Evolutionary conservation across 2,888 invertebrate genomes (phyloP), one percentile per base, ranked within the genome.

Genomic region (Colostygia pectinataria): DNA sequence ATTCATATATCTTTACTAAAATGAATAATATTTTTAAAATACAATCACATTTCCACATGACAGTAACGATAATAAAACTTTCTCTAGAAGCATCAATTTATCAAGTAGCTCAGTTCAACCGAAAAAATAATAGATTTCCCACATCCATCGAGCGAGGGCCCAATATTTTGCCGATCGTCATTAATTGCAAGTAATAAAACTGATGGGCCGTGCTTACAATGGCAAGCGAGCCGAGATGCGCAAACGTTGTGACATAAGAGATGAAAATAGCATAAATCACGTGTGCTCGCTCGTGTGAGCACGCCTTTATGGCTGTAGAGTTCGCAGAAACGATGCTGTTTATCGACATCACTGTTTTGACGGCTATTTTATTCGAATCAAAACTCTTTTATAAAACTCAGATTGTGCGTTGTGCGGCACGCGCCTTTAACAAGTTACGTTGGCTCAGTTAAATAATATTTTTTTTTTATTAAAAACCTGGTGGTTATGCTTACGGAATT

Each of bases 171-270:
- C 63, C 72, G 70, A 81, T 78, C 72, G 57, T 63, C 74, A 83
- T 83, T 83, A 82, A 85, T 83, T 79, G 80, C 68, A 65, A 71
- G 76, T 76, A 80, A 78, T 83, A 77, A 84, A 82, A 74, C 68
- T 76, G 78, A 83, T 81, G 84, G 75, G 71, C 64, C 83, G 66
- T 77, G 58, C 42, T 36, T 39, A 71, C 72, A 75, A 76, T 73
- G 61, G 67, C 61, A 65, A 74, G 63, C 63, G 75, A 75, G 68
- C 69, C 74, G 75, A 75, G 70, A 76, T 74, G 69, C 66, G 64
- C 71, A 72, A 79, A 78, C 74, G 74, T 76, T 77, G 76, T 77
- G 80, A 82, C 77, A 68, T 68, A 66, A 63, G 66, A 73, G 66
- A 68, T 73, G 71, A 70, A 68, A 61, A 65, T 62, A 65, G 71